These are phyloP conservation scores for Nannoperca obscura DNA, from an alignment of 2,797 vertebrate species.

Conservation along the genomic window DNA sequence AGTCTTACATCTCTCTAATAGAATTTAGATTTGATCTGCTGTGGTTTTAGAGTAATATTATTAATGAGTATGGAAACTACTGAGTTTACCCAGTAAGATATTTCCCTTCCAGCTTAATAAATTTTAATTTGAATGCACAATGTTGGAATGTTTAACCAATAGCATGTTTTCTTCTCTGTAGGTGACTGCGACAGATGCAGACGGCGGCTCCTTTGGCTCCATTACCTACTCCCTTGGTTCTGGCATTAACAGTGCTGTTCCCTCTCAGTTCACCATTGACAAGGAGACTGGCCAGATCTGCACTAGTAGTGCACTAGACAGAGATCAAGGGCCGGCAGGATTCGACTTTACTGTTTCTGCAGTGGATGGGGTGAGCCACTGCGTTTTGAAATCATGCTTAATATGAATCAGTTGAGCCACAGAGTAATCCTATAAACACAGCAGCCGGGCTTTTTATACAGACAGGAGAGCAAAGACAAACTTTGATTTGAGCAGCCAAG, in stretches of 20 bases:
- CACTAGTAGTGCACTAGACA: constrained; percentile 89
- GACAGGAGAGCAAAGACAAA: constrained; percentile 62
- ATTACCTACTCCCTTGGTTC: constrained; percentile 93
- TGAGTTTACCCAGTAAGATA: constrained; percentile 35
- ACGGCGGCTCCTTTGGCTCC: constrained; percentile 91
- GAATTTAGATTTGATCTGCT: constrained; percentile 54
- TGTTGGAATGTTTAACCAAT: constrained; percentile 48
- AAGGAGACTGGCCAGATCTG: constrained; percentile 93
- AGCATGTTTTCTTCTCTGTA: constrained; percentile 70
- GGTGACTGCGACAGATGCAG: constrained; percentile 95
- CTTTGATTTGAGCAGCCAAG: constrained; percentile 55
- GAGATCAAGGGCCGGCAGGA: constrained; percentile 90
- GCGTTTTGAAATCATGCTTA: constrained; percentile 65
- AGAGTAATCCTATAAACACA: constrained; percentile 72
- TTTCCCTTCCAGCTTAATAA: constrained; percentile 33
- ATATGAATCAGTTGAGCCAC: constrained; percentile 68
- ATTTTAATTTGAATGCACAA: constrained; percentile 26
- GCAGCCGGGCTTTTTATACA: constrained; percentile 55
- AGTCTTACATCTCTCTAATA: constrained; percentile 48
- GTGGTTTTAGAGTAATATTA: constrained; percentile 34
- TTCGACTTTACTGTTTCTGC: constrained; percentile 95
- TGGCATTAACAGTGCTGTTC: constrained; percentile 83
- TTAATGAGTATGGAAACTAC: constrained; percentile 50
- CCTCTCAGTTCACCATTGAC: constrained; percentile 90
- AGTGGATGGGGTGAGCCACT: constrained; percentile 92